Conservation (phyloP, 2,888 invertebrate genomes). For the Charanyca ferruginea region DNA sequence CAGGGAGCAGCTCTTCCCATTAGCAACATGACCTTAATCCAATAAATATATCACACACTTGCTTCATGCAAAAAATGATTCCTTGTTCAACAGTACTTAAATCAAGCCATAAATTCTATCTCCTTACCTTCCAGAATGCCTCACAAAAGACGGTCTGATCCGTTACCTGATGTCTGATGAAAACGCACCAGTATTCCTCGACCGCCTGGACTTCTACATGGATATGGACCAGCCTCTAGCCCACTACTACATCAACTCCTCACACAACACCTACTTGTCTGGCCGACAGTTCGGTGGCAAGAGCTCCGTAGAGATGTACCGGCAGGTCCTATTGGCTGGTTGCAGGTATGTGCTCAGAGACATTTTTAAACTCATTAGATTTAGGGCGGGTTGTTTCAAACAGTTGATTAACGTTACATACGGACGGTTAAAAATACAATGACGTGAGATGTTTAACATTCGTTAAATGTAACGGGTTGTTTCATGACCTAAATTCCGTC, state of each 20-base stretch:
- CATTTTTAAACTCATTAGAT: neutral
- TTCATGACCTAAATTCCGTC: no score
- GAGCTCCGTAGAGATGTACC: conserved; percentile 99
- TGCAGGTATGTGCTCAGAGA: conserved; percentile 93
- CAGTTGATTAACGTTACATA: no score
- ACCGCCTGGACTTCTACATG: conserved; percentile 98
- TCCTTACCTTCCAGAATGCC: conserved; percentile 91
- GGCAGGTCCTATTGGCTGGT: conserved; percentile 98
- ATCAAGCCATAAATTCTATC: no score
- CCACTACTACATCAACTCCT: conserved; percentile 99
- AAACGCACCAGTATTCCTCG: conserved; percentile 99
- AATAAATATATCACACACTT: no score
- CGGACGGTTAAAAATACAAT: no score
- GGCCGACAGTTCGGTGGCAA: conserved; percentile 99
- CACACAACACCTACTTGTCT: conserved; percentile 98
- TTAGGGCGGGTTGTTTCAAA: neutral
- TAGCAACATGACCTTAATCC: no score
- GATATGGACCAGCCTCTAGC: conserved; percentile 99
- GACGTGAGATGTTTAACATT: no score
- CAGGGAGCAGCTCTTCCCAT: no score
- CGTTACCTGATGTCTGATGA: conserved; percentile 99
- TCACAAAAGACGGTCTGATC: conserved; percentile 98
- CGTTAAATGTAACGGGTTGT: no score
- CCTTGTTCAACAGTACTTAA: no score
- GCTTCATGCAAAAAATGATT: no score